Conservation (phyloP, 2,888 invertebrate species). For the Caenorhabditis zanzibari region DNA sequence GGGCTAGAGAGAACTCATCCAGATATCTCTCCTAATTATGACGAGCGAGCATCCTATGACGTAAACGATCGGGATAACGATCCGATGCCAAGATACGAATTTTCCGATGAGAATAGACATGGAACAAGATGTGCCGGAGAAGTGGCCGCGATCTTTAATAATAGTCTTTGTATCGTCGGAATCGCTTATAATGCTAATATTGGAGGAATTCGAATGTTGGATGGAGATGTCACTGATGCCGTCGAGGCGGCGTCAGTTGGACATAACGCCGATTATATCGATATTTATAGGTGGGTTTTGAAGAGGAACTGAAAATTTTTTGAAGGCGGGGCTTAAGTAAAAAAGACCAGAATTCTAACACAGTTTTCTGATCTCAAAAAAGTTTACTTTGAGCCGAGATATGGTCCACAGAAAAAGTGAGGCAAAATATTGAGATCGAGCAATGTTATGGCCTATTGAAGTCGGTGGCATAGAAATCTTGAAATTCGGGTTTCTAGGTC, state of each 20-base stretch:
- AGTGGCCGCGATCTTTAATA: slow-evolving; percentile 97
- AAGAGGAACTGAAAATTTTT: too few relatives aligned
- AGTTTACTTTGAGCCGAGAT: neutral
- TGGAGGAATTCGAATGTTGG: slow-evolving; percentile 86
- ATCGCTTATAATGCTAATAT: slow-evolving; percentile 96
- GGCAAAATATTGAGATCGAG: too few relatives aligned
- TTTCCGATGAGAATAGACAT: slow-evolving; percentile 94
- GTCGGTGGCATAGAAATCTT: neutral
- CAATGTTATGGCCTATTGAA: neutral
- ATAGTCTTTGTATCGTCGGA: slow-evolving; percentile 94
- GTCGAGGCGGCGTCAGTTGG: slow-evolving; percentile 96
- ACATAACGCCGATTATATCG: slow-evolving; percentile 95
- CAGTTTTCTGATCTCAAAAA: neutral
- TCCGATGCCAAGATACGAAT: slow-evolving; percentile 97
- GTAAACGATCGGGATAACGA: slow-evolving; percentile 97
- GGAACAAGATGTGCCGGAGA: slow-evolving; percentile 88
- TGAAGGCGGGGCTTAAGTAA: too few relatives aligned
- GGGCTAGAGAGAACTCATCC: slow-evolving; percentile 86
- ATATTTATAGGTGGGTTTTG: slow-evolving; percentile 88
- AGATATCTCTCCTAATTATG: slow-evolving; percentile 86
- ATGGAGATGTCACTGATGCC: slow-evolving; percentile 97
- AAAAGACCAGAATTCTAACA: neutral
- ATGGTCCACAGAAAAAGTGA: too few relatives aligned
- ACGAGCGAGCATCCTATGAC: slow-evolving; percentile 96
- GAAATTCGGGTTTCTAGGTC: neutral